phyloP scores from a whole-genome alignment of 2,888 invertebrate genomes.

The Brachypterus glaber region DNA sequence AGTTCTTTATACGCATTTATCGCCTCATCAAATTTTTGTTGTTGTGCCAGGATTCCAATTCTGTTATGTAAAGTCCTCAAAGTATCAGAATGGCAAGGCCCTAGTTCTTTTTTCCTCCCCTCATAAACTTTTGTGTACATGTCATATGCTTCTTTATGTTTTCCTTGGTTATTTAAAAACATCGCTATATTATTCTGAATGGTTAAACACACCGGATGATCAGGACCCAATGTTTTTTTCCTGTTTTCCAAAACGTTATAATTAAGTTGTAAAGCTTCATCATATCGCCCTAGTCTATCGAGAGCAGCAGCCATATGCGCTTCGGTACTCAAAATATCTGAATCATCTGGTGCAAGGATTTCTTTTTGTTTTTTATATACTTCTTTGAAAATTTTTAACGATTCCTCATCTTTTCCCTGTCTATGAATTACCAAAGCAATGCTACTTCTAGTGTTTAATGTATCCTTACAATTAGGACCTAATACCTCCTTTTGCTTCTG shows the following conservation, averaged over 20 bases:
- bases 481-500: too few species aligned
- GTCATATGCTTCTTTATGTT: constrained; percentile 15
- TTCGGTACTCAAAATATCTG: constrained; percentile 15
- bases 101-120: constrained; percentile 13
- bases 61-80: constrained; percentile 10
- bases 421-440: constrained; percentile 15
- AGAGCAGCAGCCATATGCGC: constrained; percentile 17
- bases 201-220: constrained; percentile 2
- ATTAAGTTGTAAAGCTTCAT: constrained; percentile 16
- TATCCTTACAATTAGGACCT: constrained; percentile 13
- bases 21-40: constrained; percentile 13
- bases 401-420: constrained; percentile 16
- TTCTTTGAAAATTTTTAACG: constrained; percentile 15
- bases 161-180: constrained; percentile 14
- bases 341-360: constrained; percentile 16
- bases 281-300: constrained; percentile 11
- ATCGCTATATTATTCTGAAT: constrained; percentile 15
- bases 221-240: too few species aligned
- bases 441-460: constrained; percentile 15
- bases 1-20: constrained; percentile 10
- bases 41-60: constrained; percentile 4
- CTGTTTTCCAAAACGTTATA: constrained; percentile 12
- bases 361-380: constrained; percentile 15
- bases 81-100: constrained; percentile 14
- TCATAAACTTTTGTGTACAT: constrained; percentile 14